A percentile compares a stretch with the other conserved stretches of the same genome.
phyloP scores from a whole-genome alignment of 2,888 invertebrate species.

The Hirtodrosophila histrioides region DNA sequence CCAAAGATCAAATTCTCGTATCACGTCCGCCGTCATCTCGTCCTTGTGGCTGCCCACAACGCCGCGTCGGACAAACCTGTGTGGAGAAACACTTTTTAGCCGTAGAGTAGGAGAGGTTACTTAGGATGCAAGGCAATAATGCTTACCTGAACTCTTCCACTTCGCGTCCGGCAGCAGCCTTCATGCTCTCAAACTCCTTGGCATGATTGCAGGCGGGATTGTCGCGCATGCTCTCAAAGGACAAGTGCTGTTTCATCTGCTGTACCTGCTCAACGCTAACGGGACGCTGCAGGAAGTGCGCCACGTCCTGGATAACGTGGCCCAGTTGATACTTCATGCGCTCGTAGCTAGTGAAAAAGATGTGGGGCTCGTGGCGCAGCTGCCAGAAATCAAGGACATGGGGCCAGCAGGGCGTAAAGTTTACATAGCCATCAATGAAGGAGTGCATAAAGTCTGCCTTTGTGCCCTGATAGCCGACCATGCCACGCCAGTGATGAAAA shows the following conservation, averaged over 20 bases:
- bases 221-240: conserved; percentile 83
- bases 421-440: conserved; percentile 80
- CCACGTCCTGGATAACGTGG: conserved; percentile 71
- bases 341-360: conserved; percentile 82
- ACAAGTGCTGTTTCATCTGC: conserved; percentile 74
- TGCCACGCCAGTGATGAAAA: conserved; percentile 86
- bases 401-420: conserved; percentile 81
- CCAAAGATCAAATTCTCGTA: conserved; percentile 82
- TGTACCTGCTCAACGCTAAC: conserved; percentile 59
- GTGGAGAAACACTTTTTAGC: conserved; percentile 39
- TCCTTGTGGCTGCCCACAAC: conserved; percentile 83
- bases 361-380: conserved; percentile 74
- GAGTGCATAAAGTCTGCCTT: conserved; percentile 81
- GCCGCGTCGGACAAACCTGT: conserved; percentile 82
- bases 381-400: conserved; percentile 83
- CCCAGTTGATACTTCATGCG: conserved; percentile 80
- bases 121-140: background rate
- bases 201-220: conserved; percentile 82
- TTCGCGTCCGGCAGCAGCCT: conserved; percentile 78
- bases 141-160: conserved; percentile 81
- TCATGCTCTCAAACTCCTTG: conserved; percentile 82
- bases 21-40: conserved; percentile 73
- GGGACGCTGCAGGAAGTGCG: conserved; percentile 66
- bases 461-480: conserved; percentile 81
- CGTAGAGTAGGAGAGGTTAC: background rate